A percentile compares a stretch with the other conserved stretches of the same genome.
These are phyloP conservation scores for Parochlus steinenii DNA, from an alignment of 2,888 invertebrate genomes.

Conservation along the genomic window DNA sequence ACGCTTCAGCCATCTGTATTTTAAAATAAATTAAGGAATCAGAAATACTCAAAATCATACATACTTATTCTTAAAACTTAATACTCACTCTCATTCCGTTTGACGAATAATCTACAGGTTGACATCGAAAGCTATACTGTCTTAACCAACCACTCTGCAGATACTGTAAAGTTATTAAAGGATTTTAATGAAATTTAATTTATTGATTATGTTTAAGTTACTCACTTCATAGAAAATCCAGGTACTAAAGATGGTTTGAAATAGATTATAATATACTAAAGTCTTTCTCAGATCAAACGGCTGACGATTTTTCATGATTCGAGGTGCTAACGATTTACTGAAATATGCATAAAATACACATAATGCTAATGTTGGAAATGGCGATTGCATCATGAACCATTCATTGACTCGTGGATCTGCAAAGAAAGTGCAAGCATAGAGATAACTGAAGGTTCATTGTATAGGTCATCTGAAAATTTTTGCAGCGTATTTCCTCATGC, in stretches of 20 bases:
- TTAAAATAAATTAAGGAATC: constrained; percentile 6
- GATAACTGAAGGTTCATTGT: no score
- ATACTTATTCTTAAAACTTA: constrained; percentile 6
- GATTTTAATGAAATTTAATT: constrained; percentile 10
- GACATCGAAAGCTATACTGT: constrained; percentile 65
- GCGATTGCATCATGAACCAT: constrained; percentile 82
- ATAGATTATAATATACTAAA: constrained; percentile 73
- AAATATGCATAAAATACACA: constrained; percentile 73
- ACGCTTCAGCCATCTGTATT: constrained; percentile 71
- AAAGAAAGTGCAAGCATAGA: constrained; percentile 19
- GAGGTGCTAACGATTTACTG: constrained; percentile 66
- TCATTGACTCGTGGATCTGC: constrained; percentile 77
- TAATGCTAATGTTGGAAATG: constrained; percentile 66
- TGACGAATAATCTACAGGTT: constrained; percentile 77
- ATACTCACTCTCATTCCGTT: constrained; percentile 48
- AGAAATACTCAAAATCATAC: constrained; percentile 1
- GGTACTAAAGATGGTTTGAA: constrained; percentile 76
- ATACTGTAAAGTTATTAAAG: constrained; percentile 31
- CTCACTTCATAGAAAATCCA: constrained; percentile 87
- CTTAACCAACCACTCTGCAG: constrained; percentile 58
- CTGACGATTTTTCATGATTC: constrained; percentile 77
- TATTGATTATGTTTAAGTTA: constrained; percentile 14
- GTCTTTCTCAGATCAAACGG: constrained; percentile 65
- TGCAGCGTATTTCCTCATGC: no score
- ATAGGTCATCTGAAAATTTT: no score